Evolutionary conservation across 1,140 invertebrate species (phyloP).

Genomic region (Dryas iulia): DNA sequence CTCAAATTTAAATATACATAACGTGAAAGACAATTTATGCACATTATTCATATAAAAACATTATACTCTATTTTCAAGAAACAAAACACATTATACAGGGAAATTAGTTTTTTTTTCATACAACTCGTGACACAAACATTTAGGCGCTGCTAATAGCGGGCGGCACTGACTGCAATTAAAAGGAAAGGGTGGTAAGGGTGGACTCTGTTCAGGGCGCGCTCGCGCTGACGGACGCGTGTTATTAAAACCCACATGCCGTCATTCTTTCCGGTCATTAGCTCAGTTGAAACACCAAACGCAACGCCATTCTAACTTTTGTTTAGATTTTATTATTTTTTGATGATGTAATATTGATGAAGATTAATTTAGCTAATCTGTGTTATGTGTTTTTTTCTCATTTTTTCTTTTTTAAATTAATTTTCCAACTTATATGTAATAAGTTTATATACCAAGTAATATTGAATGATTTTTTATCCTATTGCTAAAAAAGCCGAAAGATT

Average conservation of each 20-base stretch:
- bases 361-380: no score
- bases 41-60: background rate
- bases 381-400: no score
- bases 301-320: background rate
- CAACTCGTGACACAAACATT: background rate
- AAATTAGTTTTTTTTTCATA: background rate
- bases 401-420: no score
- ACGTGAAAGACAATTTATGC: no score
- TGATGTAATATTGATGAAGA: no score
- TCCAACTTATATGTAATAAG: no score
- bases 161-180: slow-evolving; percentile 10
- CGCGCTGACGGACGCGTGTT: background rate
- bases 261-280: background rate
- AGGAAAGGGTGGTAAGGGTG: no score
- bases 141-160: background rate
- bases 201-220: background rate
- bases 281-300: background rate
- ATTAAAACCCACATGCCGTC: slow-evolving; percentile 8
- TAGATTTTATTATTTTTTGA: no score
- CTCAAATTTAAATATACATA: no score
- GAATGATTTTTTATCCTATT: no score
- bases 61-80: background rate
- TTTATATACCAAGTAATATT: no score
- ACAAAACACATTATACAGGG: background rate
- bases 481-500: no score